Percentiles rank a stretch among this genome's conserved stretches.
Conservation (phyloP, 2,113 vertebrate genomes). For the Pangasianodon gigas region DNA sequence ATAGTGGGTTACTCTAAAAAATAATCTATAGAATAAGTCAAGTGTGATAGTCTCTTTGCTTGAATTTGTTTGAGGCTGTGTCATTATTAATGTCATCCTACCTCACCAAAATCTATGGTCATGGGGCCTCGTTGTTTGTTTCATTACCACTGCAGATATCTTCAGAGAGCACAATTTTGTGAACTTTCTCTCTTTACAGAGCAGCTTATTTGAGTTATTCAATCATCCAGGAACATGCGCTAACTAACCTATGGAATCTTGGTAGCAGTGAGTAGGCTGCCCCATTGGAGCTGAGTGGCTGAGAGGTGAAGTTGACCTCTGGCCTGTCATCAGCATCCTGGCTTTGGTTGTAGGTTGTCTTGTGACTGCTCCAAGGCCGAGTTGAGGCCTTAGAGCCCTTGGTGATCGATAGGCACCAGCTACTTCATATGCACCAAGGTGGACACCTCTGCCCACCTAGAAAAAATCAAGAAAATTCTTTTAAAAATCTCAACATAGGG, state of each 20-base stretch:
- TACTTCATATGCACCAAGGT: constrained; percentile 58
- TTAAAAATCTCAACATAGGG: background rate
- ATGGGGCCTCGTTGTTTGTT: background rate
- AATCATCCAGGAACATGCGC: too few species aligned
- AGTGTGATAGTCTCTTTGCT: background rate
- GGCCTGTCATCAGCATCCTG: constrained; percentile 81
- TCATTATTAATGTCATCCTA: background rate
- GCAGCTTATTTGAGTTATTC: background rate
- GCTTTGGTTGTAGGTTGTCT: constrained; percentile 83
- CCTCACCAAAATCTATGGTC: background rate
- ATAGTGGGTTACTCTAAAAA: background rate
- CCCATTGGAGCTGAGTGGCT: constrained; percentile 73
- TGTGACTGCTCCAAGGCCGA: constrained; percentile 86
- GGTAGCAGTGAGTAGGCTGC: constrained; percentile 66
- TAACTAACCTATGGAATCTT: constrained; percentile 79
- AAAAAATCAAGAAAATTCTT: background rate
- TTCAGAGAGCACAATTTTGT: background rate
- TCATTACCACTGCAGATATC: background rate
- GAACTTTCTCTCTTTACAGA: background rate
- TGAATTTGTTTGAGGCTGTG: background rate
- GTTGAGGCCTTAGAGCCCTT: constrained; percentile 87
- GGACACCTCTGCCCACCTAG: constrained; percentile 42
- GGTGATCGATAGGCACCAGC: constrained; percentile 81
- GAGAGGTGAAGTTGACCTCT: constrained; percentile 74
- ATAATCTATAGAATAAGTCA: background rate